Evolutionary conservation across 2,888 invertebrate genomes (phyloP), one percentile per base, ranked within the genome.

Genomic region (Pristionchus maxplancki): DNA sequence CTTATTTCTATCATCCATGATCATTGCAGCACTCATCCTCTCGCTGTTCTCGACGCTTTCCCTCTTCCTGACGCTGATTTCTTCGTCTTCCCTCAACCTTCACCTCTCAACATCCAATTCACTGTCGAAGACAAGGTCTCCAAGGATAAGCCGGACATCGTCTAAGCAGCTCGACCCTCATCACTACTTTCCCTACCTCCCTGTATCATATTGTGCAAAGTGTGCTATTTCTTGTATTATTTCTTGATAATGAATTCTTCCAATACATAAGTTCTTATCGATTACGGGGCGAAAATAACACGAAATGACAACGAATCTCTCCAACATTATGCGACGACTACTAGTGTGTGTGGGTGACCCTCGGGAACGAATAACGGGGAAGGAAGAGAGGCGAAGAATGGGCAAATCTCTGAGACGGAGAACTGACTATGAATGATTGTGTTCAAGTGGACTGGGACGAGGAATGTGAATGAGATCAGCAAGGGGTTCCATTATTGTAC

Each of bases 31-130:
- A n/a, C n/a, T 28, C 71, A 71, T 48, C 86, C 67, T 17, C 48
- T 48, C 31, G 31, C 67, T 8, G 50, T 34, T 31, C 67, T 64
- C 48, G 86, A 87, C 50, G 17, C 67, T 17, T 87, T 87, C 71
- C 86, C 86, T 28, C 31, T 87, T 28, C 86, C 86, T 13, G 20
- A 53, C 24, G 50, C 86, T 0, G 1, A 67, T 1, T 71, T 87
- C 48, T 87, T 87, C 86, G 71, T 37, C 4, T 87, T 87, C 50
- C 86, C 86, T 40, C 15, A 24, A 15, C 85, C 85, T 34, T 44
- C 62, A 6, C 85, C 64, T 15, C 44, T 85, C 40, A 44, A 64
- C 17, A 64, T 85, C 44, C n/a, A 37, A 9, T 44, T 64, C n/a
- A 44, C 85, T 44, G 3, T 44, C 2, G 85, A 64, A 24, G 85